Base-by-base conservation (phyloP, 2,888 invertebrate genomes). In the Spialia ferax region DNA sequence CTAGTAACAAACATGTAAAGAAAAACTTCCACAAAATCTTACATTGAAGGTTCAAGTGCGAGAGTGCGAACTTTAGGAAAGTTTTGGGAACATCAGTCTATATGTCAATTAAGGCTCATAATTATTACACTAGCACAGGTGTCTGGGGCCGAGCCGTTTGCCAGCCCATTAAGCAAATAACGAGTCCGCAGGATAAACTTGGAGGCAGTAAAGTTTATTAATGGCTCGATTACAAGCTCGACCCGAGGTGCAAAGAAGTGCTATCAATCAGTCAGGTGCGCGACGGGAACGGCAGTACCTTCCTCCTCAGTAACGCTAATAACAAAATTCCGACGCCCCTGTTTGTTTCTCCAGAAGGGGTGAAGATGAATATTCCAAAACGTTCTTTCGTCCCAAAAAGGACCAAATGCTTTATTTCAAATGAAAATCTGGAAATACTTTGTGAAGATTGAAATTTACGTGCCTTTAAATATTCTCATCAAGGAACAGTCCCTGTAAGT, bases 141-240 rank as follows among this genome's bases (percentile, higher is more conserved):
- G 88, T 88, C 85, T 83, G 80, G 82, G 81, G 80, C 81, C 76
- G 77, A 80, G 84, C 86, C 86, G 87, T 89, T 91, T 90, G 86
- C 89, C 86, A 89, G 89, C 85, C 90, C 91, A 93, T 93, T 93
- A 93, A 89, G 84, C 90, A 90, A 91, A 91, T 89, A 93, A 93
- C 89, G 89, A 92, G 89, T 91, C 89, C 89, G 78, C 85, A 89
- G 88, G 89, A 91, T 91, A 89, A 91, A 92, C 89, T 92, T 88
- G 83, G 86, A 89, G 89, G 93, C 89, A 89, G 91, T 93, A 93
- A 93, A 93, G 86, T 93, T 93, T 93, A 93, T 93, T 93, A 93
- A 93, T 93, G 93, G 90, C 92, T 90, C 93, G 93, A 93, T 93
- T 93, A 93, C 93, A 91, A 90, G 91, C 93, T 91, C 92, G 92